phyloP scores from a whole-genome alignment of 2,888 invertebrate genomes.

The Phoenoteleia sp. region DNA sequence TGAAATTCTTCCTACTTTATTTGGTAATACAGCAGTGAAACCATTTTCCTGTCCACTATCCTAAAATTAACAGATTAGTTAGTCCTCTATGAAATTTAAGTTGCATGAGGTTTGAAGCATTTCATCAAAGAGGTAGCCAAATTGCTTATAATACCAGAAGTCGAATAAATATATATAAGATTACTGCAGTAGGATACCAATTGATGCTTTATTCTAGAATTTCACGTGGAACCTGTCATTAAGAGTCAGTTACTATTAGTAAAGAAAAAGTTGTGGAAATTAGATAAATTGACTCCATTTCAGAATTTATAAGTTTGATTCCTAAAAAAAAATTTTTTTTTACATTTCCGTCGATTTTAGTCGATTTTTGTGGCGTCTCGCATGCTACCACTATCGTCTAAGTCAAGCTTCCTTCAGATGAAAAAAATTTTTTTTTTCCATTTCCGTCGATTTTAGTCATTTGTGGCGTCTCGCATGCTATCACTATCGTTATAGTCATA shows the following conservation, averaged over 20 bases:
- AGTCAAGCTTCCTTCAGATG: too few relatives aligned
- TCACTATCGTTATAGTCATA: too few relatives aligned
- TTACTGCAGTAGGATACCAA: slow-evolving; percentile 51
- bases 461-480: too few relatives aligned
- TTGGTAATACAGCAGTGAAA: slow-evolving; percentile 47
- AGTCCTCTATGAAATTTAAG: slow-evolving; percentile 54
- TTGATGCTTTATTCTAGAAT: slow-evolving; percentile 24
- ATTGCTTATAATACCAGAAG: slow-evolving; percentile 47
- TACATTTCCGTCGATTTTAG: too few relatives aligned
- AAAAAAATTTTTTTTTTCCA: too few relatives aligned
- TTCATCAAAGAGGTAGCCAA: slow-evolving; percentile 61
- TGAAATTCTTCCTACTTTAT: too few relatives aligned
- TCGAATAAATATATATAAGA: slow-evolving; percentile 42
- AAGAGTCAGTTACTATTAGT: not conserved
- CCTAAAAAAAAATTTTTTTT: not conserved
- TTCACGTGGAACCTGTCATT: not conserved
- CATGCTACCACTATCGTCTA: too few relatives aligned
- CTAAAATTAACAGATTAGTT: slow-evolving; percentile 40
- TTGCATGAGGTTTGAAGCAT: slow-evolving; percentile 65
- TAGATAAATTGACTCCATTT: not conserved
- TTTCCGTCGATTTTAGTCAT: too few relatives aligned
- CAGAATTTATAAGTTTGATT: not conserved
- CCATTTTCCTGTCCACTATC: slow-evolving; percentile 64
- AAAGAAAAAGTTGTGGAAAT: not conserved
- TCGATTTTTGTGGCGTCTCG: too few relatives aligned